Conservation (phyloP, 2,888 invertebrate genomes). For the Phaonia tiefii region DNA sequence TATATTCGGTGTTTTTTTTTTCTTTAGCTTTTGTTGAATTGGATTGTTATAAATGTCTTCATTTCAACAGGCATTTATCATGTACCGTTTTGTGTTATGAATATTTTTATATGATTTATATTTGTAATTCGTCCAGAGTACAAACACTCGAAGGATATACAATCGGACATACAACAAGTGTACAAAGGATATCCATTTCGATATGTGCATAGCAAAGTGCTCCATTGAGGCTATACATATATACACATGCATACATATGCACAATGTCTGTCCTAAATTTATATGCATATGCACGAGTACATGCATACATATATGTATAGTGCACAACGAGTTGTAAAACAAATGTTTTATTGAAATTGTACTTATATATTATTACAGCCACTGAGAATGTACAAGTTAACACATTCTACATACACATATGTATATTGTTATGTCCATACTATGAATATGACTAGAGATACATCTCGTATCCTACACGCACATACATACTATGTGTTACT, state of each 20-base stretch:
- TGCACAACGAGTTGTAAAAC: constrained; percentile 57
- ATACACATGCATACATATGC: not conserved
- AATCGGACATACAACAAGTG: constrained; percentile 1
- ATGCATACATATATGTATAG: no score
- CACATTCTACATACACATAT: not conserved
- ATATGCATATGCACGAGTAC: no score
- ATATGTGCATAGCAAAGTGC: not conserved
- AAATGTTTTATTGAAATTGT: constrained; percentile 67
- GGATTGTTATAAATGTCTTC: constrained; percentile 71
- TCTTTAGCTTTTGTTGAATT: constrained; percentile 37
- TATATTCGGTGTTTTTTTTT: constrained; percentile 10
- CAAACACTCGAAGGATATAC: not conserved
- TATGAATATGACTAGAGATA: constrained; percentile 40
- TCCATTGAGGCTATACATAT: constrained; percentile 8
- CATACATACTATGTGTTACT: constrained; percentile 28
- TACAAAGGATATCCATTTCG: not conserved
- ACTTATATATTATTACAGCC: constrained; percentile 62
- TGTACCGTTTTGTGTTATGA: constrained; percentile 69
- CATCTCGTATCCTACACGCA: not conserved
- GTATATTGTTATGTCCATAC: constrained; percentile 21
- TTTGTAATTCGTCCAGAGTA: constrained; percentile 56
- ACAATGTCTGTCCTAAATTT: not conserved
- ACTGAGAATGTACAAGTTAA: constrained; percentile 51
- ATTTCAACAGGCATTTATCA: constrained; percentile 71
- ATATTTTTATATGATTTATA: constrained; percentile 69